Conservation (phyloP, 1,140 invertebrate species). For the Condylostylus longicornis region DNA sequence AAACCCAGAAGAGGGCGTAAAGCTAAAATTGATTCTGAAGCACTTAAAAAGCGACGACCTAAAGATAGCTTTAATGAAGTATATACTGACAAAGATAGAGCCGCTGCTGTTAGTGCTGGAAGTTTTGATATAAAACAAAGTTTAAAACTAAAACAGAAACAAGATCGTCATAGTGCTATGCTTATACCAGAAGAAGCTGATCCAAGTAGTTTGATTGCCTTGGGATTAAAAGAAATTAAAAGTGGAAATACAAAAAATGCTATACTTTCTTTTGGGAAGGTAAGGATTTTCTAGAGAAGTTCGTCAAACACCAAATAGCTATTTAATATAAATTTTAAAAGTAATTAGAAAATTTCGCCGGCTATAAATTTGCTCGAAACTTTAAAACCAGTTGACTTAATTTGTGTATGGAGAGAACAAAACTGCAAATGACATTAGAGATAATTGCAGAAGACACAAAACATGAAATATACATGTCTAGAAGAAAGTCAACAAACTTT, state of each 20-base stretch:
- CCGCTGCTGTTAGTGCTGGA: constrained; percentile 65
- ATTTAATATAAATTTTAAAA: too few species aligned
- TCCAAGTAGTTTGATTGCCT: constrained; percentile 52
- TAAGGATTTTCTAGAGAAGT: too few species aligned
- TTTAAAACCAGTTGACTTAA: too few species aligned
- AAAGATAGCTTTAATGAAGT: constrained; percentile 53
- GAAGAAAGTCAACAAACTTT: too few species aligned
- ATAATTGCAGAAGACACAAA: too few species aligned
- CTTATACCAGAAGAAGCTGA: constrained; percentile 66
- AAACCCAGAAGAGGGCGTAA: constrained; percentile 21
- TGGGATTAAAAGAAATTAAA: constrained; percentile 58
- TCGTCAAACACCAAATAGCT: too few species aligned
- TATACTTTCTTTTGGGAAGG: constrained; percentile 65
- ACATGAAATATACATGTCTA: too few species aligned
- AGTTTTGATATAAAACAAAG: constrained; percentile 67
- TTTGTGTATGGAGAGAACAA: too few species aligned
- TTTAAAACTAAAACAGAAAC: constrained; percentile 59
- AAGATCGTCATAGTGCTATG: constrained; percentile 55
- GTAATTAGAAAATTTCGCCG: too few species aligned
- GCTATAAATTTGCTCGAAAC: too few species aligned
- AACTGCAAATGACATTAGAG: too few species aligned
- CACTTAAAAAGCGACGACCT: constrained; percentile 38
- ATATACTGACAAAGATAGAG: constrained; percentile 79
- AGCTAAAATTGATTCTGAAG: constrained; percentile 30
- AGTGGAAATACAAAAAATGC: constrained; percentile 52